These are phyloP conservation scores for Leptoteleia sp. DNA, from an alignment of 1,140 invertebrate species.

Conservation along the genomic window DNA sequence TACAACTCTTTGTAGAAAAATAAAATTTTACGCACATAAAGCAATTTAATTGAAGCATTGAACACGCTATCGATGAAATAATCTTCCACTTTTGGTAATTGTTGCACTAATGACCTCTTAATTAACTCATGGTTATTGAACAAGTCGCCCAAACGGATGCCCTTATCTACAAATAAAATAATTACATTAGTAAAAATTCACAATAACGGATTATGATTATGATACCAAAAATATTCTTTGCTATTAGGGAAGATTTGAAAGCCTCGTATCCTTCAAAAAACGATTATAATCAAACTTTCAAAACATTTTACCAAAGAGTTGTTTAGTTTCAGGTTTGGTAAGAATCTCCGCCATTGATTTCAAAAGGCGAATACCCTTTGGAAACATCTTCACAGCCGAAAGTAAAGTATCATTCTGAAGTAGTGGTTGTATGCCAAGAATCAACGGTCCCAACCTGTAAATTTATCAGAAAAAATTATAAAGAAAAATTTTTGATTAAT, in stretches of 20 bases:
- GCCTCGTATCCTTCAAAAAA: constrained; percentile 21
- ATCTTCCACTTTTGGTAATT: constrained; percentile 74
- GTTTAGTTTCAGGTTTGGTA: constrained; percentile 83
- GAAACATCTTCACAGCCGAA: constrained; percentile 81
- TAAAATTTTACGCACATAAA: constrained; percentile 80
- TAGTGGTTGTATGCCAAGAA: constrained; percentile 79
- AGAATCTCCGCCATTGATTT: constrained; percentile 83
- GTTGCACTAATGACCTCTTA: constrained; percentile 74
- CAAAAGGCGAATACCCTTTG: constrained; percentile 83
- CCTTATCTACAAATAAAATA: constrained; percentile 78
- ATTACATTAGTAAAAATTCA: constrained; percentile 36
- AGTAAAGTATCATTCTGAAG: constrained; percentile 79
- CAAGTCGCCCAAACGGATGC: constrained; percentile 80
- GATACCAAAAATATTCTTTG: too few relatives aligned
- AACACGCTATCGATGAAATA: constrained; percentile 79
- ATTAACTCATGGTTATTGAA: constrained; percentile 80
- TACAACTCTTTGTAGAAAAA: constrained; percentile 52
- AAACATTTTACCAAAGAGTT: constrained; percentile 81
- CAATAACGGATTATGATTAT: too few relatives aligned
- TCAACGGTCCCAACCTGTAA: constrained; percentile 71
- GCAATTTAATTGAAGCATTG: constrained; percentile 80
- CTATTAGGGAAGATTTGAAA: too few relatives aligned
- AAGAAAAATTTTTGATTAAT: too few relatives aligned
- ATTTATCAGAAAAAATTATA: too few relatives aligned
- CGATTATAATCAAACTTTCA: too few relatives aligned